Conservation (phyloP, 2,888 invertebrate genomes). For the Eurytoma adleriae region DNA sequence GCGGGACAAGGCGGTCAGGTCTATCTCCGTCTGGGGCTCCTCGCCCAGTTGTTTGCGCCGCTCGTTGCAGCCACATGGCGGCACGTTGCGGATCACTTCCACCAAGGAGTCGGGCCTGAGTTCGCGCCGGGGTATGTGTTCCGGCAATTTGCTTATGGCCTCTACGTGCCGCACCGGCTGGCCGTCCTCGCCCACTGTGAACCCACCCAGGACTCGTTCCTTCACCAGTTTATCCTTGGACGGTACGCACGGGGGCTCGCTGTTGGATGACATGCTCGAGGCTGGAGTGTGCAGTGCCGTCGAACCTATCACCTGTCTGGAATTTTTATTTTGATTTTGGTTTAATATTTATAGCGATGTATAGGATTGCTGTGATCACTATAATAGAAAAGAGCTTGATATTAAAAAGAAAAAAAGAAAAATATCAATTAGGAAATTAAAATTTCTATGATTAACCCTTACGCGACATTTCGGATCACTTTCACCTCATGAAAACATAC, state of each 20-base stretch:
- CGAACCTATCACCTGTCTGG: conserved; percentile 65
- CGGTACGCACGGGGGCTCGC: conserved; percentile 54
- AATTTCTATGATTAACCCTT: no score
- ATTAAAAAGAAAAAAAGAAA: no score
- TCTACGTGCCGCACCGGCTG: conserved; percentile 61
- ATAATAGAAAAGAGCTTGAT: no score
- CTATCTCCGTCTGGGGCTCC: not conserved
- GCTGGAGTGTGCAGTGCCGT: conserved; percentile 67
- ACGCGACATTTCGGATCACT: no score
- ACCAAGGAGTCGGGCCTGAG: conserved; percentile 45
- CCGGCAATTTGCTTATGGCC: conserved; percentile 60
- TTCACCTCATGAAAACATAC: no score
- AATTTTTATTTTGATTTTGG: no score
- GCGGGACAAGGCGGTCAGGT: conserved; percentile 1
- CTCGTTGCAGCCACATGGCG: conserved; percentile 65
- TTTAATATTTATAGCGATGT: no score
- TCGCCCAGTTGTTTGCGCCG: not conserved
- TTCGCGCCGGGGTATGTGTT: conserved; percentile 60
- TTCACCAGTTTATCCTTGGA: conserved; percentile 62
- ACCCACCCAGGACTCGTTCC: conserved; percentile 59
- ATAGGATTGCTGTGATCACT: no score
- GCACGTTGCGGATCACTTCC: conserved; percentile 63
- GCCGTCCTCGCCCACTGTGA: conserved; percentile 59
- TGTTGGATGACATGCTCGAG: conserved; percentile 25
- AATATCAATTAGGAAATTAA: no score